Conservation (phyloP, 2,797 vertebrate species). For the Megaceryle alcyon region DNA sequence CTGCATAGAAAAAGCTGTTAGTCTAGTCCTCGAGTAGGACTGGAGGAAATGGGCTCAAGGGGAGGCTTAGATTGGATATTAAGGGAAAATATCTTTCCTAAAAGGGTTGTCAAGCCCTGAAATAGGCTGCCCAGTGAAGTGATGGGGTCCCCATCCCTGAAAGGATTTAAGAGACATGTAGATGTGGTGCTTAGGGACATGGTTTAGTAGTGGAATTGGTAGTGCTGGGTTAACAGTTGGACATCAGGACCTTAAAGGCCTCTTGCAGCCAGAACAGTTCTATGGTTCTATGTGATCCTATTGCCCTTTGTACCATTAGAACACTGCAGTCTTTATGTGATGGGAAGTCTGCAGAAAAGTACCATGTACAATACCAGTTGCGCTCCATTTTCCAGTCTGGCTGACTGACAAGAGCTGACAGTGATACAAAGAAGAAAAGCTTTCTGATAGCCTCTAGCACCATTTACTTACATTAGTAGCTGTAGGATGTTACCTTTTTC, state of each 20-base stretch:
- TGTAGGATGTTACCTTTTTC: neutral
- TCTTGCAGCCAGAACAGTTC: neutral
- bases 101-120: too few species aligned
- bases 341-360: neutral
- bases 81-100: too few species aligned
- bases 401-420: neutral
- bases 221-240: too few species aligned
- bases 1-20: neutral
- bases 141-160: too few species aligned
- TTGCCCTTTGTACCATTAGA: neutral
- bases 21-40: neutral
- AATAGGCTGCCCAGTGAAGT: too few species aligned
- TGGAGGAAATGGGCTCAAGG: neutral
- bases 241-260: too few species aligned
- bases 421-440: neutral
- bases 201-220: too few species aligned
- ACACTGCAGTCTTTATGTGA: neutral
- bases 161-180: too few species aligned
- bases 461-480: neutral
- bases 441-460: neutral
- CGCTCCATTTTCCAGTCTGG: neutral
- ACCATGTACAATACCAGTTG: accelerated
- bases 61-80: too few species aligned
- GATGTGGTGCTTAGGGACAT: too few species aligned
- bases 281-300: neutral